Conservation (phyloP, 2,113 vertebrate species). For the Sturnira hondurensis region DNA sequence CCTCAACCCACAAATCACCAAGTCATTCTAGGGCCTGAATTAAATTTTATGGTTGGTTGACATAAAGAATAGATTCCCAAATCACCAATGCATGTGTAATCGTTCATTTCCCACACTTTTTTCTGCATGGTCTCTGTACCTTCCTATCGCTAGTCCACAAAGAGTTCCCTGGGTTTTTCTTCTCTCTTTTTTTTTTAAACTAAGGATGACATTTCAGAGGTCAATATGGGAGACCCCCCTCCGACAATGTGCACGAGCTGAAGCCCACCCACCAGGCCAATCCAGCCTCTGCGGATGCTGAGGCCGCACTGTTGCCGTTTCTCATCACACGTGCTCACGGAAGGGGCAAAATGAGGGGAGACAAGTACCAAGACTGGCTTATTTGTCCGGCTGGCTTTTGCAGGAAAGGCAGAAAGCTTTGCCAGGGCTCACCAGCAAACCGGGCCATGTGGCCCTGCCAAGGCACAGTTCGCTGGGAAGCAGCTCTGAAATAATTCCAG, state of each 20-base stretch:
- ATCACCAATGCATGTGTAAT: constrained; percentile 58
- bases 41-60: constrained; percentile 76
- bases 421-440: not conserved
- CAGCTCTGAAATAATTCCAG: not conserved
- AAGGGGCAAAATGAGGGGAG: not conserved
- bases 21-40: constrained; percentile 55
- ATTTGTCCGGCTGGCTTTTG: not conserved
- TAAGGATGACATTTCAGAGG: not conserved
- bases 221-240: not conserved
- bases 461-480: not conserved
- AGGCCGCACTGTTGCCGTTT: not conserved
- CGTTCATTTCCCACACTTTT: constrained; percentile 59
- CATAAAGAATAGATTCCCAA: constrained; percentile 74
- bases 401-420: not conserved
- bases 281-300: not conserved
- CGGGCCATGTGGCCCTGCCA: not conserved
- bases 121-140: constrained; percentile 40
- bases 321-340: not conserved
- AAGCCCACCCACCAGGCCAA: not conserved
- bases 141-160: not conserved
- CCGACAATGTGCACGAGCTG: not conserved
- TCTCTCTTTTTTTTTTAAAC: constrained; percentile 49
- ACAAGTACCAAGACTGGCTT: not conserved
- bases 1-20: constrained; percentile 58
- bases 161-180: not conserved